Conservation (phyloP, 2,113 vertebrate species). For the Pelobates fuscus region DNA sequence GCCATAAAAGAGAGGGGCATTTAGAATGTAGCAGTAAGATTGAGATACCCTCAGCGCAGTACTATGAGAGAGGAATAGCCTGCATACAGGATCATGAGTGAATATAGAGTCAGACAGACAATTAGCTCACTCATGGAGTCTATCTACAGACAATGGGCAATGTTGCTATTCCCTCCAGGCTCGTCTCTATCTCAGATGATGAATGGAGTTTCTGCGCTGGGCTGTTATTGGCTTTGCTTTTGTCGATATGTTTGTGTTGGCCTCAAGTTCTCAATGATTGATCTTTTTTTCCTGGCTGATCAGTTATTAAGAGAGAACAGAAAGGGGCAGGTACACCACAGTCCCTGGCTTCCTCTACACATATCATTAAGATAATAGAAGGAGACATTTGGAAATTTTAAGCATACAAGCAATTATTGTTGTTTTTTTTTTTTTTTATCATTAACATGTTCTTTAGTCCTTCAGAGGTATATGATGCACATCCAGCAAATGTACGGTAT, state of each 20-base stretch:
- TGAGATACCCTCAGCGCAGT: too few relatives aligned
- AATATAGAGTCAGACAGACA: background rate
- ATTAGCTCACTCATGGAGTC: constrained; percentile 7
- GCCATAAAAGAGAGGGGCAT: too few relatives aligned
- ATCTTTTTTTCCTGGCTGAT: constrained; percentile 75
- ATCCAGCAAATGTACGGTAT: too few relatives aligned
- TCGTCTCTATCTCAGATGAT: constrained; percentile 60
- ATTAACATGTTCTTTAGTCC: too few relatives aligned
- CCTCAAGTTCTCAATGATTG: constrained; percentile 78
- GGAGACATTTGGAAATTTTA: too few relatives aligned
- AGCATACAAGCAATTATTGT: too few relatives aligned
- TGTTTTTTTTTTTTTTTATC: too few relatives aligned
- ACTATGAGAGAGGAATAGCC: background rate
- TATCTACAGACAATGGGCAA: constrained; percentile 1
- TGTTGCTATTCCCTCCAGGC: background rate
- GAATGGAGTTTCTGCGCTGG: constrained; percentile 73
- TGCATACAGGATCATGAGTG: background rate
- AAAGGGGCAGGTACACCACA: constrained; percentile 26
- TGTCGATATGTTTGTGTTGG: constrained; percentile 85
- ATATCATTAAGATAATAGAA: too few relatives aligned
- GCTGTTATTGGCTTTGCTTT: constrained; percentile 80
- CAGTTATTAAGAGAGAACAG: constrained; percentile 78
- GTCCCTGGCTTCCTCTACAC: too few relatives aligned
- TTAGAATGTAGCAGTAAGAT: too few relatives aligned
- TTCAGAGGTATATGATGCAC: too few relatives aligned